These are phyloP conservation scores for Sphaerophoria rueppellii DNA, from an alignment of 2,888 invertebrate genomes.

Conservation along the genomic window DNA sequence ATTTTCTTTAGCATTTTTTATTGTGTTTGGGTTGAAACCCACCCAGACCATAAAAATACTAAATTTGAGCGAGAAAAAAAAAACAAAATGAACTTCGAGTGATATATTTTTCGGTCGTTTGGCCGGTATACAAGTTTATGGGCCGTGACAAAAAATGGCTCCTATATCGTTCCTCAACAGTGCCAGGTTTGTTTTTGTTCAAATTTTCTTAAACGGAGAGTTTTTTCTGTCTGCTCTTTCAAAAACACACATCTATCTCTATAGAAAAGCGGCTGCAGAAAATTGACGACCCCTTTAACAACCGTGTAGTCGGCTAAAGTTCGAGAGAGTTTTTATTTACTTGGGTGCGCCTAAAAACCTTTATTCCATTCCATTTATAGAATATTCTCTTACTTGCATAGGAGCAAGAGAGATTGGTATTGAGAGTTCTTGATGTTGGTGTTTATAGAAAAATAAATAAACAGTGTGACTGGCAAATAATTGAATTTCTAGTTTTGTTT, in stretches of 20 bases:
- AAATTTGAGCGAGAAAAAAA: constrained; percentile 6
- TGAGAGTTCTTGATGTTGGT: neutral
- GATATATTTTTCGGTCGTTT: constrained; percentile 71
- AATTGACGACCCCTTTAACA: constrained; percentile 65
- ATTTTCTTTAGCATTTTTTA: constrained; percentile 19
- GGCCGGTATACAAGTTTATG: constrained; percentile 71
- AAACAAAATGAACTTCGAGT: constrained; percentile 49
- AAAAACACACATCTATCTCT: constrained; percentile 1
- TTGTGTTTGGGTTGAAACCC: constrained; percentile 5
- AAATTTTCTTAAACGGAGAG: neutral
- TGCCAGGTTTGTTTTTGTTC: constrained; percentile 27
- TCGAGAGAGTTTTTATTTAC: constrained; percentile 34
- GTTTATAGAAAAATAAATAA: constrained; percentile 34
- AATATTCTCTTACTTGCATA: neutral
- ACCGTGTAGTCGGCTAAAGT: constrained; percentile 41
- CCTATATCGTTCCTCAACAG: constrained; percentile 70
- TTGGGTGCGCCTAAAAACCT: constrained; percentile 1
- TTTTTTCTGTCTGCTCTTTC: neutral
- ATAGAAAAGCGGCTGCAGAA: constrained; percentile 64
- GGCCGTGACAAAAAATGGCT: constrained; percentile 71
- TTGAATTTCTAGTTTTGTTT: constrained; percentile 45
- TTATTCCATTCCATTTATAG: neutral
- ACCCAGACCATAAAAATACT: constrained; percentile 20
- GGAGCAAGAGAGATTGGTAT: neutral
- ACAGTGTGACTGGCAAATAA: constrained; percentile 61